A percentile compares a stretch with the other conserved stretches of the same genome.
Evolutionary conservation across 2,888 invertebrate species (phyloP).

Genomic region (Liposcelis brunnea): DNA sequence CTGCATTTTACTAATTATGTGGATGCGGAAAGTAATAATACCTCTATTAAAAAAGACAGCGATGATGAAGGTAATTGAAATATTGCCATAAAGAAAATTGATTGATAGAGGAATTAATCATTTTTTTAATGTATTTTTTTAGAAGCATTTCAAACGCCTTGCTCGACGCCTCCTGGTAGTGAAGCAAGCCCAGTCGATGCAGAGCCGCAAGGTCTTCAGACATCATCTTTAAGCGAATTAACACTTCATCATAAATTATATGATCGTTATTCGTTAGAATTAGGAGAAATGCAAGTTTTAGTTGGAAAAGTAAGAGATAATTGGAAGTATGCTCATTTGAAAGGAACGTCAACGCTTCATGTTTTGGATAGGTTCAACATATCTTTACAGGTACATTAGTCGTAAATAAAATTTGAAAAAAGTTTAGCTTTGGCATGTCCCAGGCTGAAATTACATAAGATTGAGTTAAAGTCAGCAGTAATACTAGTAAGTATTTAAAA

Average conservation of each 20-base stretch:
- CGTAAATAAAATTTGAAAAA: no score
- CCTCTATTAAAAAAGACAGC: conserved; percentile 21
- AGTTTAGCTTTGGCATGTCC: background rate
- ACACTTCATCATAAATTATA: conserved; percentile 51
- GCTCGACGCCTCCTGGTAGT: conserved; percentile 72
- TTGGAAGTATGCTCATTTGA: conserved; percentile 74
- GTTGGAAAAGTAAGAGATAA: conserved; percentile 78
- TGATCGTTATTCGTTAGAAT: conserved; percentile 46
- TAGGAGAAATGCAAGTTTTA: conserved; percentile 71
- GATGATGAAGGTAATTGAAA: conserved; percentile 30
- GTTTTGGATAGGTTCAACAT: conserved; percentile 66
- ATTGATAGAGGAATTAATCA: conserved; percentile 8
- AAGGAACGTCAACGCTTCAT: conserved; percentile 70
- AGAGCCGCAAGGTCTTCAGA: conserved; percentile 29
- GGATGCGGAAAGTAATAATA: conserved; percentile 22
- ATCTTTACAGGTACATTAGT: conserved; percentile 40
- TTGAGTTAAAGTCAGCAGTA: background rate
- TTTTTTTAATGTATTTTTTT: conserved; percentile 13
- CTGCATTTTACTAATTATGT: conserved; percentile 42
- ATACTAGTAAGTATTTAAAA: conserved; percentile 1
- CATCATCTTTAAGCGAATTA: conserved; percentile 34
- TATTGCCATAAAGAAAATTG: background rate
- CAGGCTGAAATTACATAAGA: background rate
- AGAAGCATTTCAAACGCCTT: conserved; percentile 67
- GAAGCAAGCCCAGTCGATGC: conserved; percentile 35